These are phyloP conservation scores for Diaphora mendica DNA, from an alignment of 2,888 invertebrate species.

Conservation along the genomic window DNA sequence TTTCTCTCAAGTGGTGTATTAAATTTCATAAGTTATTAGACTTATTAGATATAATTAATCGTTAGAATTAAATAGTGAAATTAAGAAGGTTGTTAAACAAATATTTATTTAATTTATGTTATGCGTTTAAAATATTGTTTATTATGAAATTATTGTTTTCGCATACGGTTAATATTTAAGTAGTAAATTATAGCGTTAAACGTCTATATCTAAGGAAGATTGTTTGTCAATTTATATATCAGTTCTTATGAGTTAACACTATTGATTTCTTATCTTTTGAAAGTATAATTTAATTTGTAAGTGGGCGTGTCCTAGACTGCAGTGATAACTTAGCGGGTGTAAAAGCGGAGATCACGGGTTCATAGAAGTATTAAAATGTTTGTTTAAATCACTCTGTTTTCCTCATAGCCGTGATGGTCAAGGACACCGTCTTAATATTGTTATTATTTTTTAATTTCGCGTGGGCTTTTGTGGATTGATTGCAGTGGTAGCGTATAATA, in stretches of 20 bases:
- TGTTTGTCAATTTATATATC: not conserved
- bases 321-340: not conserved
- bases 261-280: not conserved
- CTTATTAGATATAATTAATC: no score
- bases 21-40: not conserved
- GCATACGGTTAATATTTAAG: not conserved
- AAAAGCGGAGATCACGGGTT: not conserved
- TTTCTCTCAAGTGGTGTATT: not conserved
- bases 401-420: not conserved
- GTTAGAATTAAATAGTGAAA: constrained; percentile 1
- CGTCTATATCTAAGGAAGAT: not conserved
- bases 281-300: not conserved
- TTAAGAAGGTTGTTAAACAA: not conserved
- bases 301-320: not conserved
- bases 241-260: not conserved
- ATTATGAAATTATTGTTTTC: not conserved
- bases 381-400: not conserved
- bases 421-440: not conserved
- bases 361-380: not conserved
- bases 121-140: not conserved
- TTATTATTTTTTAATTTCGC: not conserved
- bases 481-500: not conserved
- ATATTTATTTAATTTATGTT: constrained; percentile 11
- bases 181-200: not conserved
- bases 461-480: not conserved